phyloP scores from a whole-genome alignment of 2,888 invertebrate species.

The Adelphocoris suturalis region DNA sequence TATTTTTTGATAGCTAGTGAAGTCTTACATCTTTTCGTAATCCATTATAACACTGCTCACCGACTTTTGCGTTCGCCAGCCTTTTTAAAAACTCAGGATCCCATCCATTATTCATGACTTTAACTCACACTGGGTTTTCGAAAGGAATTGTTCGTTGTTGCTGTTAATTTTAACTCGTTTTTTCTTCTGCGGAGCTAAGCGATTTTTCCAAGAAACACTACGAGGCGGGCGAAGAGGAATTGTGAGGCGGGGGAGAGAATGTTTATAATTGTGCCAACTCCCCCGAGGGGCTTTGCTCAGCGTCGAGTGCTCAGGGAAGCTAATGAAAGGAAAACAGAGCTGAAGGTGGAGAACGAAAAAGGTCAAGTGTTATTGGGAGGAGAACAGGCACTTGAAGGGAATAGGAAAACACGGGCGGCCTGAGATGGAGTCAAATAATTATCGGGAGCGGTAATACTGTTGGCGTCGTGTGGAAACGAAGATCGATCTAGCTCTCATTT shows the following conservation, averaged over 20 bases:
- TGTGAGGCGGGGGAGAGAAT: neutral
- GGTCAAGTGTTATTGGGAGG: conserved; percentile 58
- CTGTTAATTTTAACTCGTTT: neutral
- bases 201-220: neutral
- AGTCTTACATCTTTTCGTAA: no score
- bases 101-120: no score
- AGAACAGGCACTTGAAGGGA: neutral
- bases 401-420: neutral
- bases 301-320: neutral
- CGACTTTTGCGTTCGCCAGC: no score
- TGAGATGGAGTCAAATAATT: conserved; percentile 9
- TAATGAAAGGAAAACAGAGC: conserved; percentile 59
- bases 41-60: no score
- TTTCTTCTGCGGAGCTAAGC: neutral
- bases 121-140: no score
- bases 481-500: neutral
- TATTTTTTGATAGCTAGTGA: no score
- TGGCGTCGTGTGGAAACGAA: neutral
- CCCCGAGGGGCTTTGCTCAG: neutral
- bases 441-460: neutral
- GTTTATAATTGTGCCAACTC: conserved; percentile 42
- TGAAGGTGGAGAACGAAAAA: conserved; percentile 7
- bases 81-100: no score
- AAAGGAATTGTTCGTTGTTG: neutral
- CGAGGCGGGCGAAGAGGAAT: neutral